Evolutionary conservation across 2,113 vertebrate species (phyloP).

Genomic region (Sturnira hondurensis): DNA sequence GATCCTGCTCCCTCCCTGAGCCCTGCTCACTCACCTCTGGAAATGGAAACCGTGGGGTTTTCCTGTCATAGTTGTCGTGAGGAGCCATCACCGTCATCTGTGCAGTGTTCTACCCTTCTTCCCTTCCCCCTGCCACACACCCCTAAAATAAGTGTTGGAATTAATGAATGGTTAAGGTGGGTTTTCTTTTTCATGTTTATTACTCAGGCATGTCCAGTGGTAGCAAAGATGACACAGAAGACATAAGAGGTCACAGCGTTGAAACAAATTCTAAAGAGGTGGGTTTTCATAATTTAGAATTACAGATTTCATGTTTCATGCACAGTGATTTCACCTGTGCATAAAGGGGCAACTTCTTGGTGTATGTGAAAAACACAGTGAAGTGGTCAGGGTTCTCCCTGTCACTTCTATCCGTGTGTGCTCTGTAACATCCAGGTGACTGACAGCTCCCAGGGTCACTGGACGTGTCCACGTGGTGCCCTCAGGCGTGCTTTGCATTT

Average conservation of each 20-base stretch:
- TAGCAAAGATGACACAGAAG: conserved; percentile 8
- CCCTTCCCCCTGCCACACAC: not conserved
- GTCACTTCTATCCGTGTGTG: not conserved
- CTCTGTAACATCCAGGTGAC: not conserved
- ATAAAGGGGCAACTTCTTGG: not conserved
- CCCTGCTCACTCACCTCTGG: not conserved
- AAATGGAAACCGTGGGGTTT: not conserved
- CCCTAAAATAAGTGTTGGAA: not conserved
- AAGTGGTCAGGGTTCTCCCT: not conserved
- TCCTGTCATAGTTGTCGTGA: accelerated
- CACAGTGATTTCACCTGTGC: not conserved
- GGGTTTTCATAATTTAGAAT: not conserved
- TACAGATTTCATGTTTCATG: not conserved
- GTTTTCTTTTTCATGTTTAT: conserved; percentile 20
- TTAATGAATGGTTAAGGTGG: not conserved
- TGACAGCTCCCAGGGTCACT: not conserved
- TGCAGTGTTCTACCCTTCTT: not conserved
- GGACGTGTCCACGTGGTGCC: not conserved
- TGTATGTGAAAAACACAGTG: not conserved
- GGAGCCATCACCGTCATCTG: not conserved
- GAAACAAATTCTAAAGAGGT: conserved; percentile 64
- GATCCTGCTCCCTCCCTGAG: not conserved
- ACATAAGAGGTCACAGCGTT: not conserved
- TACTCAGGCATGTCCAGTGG: conserved; percentile 40
- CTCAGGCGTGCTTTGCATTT: not conserved